Evolutionary conservation across 1,140 invertebrate genomes (phyloP), one percentile per base, ranked within the genome.

Genomic region (Drosophila bipectinata): DNA sequence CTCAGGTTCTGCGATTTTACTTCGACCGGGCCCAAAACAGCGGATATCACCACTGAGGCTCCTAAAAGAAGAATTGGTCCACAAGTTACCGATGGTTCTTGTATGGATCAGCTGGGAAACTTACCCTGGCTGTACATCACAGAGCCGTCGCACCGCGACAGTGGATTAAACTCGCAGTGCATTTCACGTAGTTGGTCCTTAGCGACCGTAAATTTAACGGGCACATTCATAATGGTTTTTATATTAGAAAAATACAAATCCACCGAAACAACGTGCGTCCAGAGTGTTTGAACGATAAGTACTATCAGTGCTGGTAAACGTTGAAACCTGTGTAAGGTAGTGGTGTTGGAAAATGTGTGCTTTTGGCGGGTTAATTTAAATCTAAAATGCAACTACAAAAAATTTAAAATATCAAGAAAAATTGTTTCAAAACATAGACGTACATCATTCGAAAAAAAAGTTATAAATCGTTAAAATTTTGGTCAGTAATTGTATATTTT

Each of bases 11-110:
- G 94, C 51, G 94, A 92, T 91, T 95, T 97, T 4, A 95, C 94
- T 92, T 98, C 97, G 8, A 95, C 92, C 1, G 97, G 97, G 0
- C 97, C 97, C 93, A 98, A 96, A 18, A 98, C 93, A 63, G 95
- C 95, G 41, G 94, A 95, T 26, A 97, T 92, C 1, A 96, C 94
- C 44, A 95, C 94, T 28, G 97, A 97, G 61, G 96, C 94, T 39
- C 97, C 97, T 87, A 9, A 21, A 52, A 41, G 1, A 1, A 44
- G 7, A 14, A 44, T 1, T 0, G 12, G 24, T 45, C 92, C 28
- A 30, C 4, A 21, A n/a, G 95, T 10, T 21, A 47, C 2, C 14
- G 5, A 6, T 3, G 6, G 6, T 44, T 18, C 0, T 12, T n/a
- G 12, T 12, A 14, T 5, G 41, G n/a, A 1, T 2, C 1, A 4